Conservation (phyloP, 1,140 invertebrate genomes). For the Dufourea novaeangliae region DNA sequence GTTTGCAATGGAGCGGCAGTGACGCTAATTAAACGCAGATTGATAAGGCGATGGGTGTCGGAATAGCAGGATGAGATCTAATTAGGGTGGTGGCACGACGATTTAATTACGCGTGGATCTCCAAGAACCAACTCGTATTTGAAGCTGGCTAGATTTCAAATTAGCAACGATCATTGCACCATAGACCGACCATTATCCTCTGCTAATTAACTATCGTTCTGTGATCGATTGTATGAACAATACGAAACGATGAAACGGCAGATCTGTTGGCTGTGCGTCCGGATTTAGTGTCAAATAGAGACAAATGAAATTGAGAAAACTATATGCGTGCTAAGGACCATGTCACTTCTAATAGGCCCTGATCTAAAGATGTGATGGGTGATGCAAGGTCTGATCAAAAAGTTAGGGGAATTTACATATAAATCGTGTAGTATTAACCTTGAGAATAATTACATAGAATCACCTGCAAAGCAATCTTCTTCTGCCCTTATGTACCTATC, state of each 20-base stretch:
- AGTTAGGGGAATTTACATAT: too few species aligned
- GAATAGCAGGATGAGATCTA: slow-evolving; percentile 24
- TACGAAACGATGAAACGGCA: neutral
- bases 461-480: too few species aligned
- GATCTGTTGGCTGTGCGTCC: too few species aligned
- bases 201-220: neutral
- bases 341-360: too few species aligned
- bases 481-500: too few species aligned
- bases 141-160: neutral
- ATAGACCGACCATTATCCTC: neutral
- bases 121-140: slow-evolving; percentile 1
- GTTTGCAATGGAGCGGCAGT: slow-evolving; percentile 2
- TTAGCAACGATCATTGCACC: neutral
- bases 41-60: slow-evolving; percentile 31
- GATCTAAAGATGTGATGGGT: too few species aligned
- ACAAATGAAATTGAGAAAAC: too few species aligned
- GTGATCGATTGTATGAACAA: neutral
- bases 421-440: too few species aligned
- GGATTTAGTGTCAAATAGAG: too few species aligned
- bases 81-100: slow-evolving; percentile 21
- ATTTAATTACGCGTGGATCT: slow-evolving; percentile 32
- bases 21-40: slow-evolving; percentile 48
- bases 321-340: too few species aligned
- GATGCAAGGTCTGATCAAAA: too few species aligned
- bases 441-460: too few species aligned